Evolutionary conservation across 2,113 vertebrate genomes (phyloP).

Genomic region (Gulo gulo): DNA sequence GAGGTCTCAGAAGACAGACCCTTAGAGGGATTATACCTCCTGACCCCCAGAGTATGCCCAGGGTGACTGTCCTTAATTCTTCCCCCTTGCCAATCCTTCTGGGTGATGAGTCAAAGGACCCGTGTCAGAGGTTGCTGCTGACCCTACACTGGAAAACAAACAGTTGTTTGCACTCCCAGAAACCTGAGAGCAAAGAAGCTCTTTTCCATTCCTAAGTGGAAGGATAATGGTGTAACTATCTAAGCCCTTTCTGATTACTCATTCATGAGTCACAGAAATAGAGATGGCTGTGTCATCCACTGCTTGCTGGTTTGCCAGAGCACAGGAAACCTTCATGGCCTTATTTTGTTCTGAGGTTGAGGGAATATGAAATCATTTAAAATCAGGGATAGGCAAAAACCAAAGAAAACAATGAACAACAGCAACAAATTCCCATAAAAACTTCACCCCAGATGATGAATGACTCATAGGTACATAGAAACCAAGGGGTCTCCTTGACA

Average conservation of each 20-base stretch:
- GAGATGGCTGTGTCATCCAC: neutral
- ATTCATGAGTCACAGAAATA: neutral
- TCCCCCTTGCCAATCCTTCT: neutral
- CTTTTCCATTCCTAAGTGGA: neutral
- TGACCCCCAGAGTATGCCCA: neutral
- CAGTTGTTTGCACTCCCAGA: neutral
- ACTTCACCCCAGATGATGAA: neutral
- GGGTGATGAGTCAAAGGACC: neutral
- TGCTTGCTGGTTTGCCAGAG: neutral
- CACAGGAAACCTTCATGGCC: neutral
- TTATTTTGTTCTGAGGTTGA: neutral
- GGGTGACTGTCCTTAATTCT: neutral
- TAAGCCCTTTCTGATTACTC: neutral
- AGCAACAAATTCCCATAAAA: neutral
- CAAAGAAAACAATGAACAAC: neutral
- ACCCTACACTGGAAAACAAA: too few species aligned
- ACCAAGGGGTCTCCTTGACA: neutral
- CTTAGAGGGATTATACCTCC: neutral
- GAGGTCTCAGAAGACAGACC: neutral
- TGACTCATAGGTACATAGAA: neutral
- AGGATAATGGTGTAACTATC: neutral
- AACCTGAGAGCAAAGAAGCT: neutral
- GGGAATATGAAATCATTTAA: neutral
- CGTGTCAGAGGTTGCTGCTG: too few species aligned
- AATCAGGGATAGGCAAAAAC: neutral